Evolutionary conservation across 2,888 invertebrate species (phyloP).

Genomic region (Cantharis nigra): DNA sequence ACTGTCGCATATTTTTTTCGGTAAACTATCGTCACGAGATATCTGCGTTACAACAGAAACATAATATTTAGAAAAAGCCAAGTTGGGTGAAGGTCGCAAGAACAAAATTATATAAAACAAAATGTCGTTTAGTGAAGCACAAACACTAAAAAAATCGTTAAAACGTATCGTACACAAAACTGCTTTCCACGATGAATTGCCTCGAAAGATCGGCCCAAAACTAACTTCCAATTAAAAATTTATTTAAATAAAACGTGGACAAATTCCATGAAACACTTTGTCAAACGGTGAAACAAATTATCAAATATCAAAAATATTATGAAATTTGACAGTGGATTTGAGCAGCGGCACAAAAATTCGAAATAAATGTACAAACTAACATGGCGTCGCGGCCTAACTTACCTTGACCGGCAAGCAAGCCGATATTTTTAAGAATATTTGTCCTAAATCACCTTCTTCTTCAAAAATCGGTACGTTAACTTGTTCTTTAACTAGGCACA

Average conservation of each 20-base stretch:
- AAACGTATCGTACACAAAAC: not conserved
- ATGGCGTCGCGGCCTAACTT: conserved; percentile 52
- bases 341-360: not conserved
- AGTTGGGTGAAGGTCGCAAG: not conserved
- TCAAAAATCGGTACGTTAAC: conserved; percentile 73
- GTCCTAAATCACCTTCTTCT: conserved; percentile 65
- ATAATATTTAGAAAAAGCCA: conserved; percentile 9
- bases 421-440: conserved; percentile 70
- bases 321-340: not conserved
- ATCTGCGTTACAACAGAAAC: conserved; percentile 57
- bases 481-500: conserved; percentile 56
- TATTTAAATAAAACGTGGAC: not conserved
- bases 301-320: not conserved
- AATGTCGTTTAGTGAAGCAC: not conserved
- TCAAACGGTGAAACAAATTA: not conserved
- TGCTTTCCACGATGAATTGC: not conserved
- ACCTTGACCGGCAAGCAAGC: conserved; percentile 77
- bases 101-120: not conserved
- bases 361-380: conserved; percentile 24
- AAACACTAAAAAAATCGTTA: not conserved
- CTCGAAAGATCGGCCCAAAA: not conserved
- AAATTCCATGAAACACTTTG: not conserved
- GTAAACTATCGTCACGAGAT: conserved; percentile 67
- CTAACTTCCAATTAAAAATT: not conserved
- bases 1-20: conserved; percentile 72